Base-by-base conservation (phyloP, 2,888 invertebrate species). In the Amphipoea lucens region DNA sequence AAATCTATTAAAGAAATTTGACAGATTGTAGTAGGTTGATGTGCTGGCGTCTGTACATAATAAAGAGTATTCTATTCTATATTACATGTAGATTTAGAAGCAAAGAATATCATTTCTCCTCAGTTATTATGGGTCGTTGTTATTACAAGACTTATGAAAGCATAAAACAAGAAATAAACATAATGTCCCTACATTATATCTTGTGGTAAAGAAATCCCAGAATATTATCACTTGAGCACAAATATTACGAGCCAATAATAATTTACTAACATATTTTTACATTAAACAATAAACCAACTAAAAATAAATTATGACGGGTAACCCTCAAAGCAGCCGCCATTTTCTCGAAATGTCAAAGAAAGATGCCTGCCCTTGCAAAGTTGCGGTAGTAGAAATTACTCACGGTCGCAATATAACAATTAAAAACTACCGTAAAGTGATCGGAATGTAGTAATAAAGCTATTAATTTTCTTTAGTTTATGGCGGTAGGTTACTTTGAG, bases 391-490 rank as follows among this genome's bases (percentile, higher is more conserved):
- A 88, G 81, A 90, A 91, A 95, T 95, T 92, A 95, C 92, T 92
- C 92, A 92, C 89, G 92, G 93, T 92, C 92, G 92, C 93, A 94
- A 94, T 94, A 93, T 92, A 94, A 93, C 91, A 93, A 95, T 93
- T 92, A 93, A 88, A 92, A 91, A 95, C 96, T 96, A 95, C 96
- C 91, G 96, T 95, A 94, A 93, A 92, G 91, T 93, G 93, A 92
- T 92, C 89, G 88, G 90, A 90, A 93, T 92, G 89, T 75, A 89
- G 91, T 82, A 91, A 90, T 93, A 93, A 92, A 92, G 88, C 91
- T 90, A 93, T 29, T 29, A 29, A 29, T 93, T 92, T 93, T 91
- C 91, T 88, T 90, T 75, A 84, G 84, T 90, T 90, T 87, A 89
- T 86, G 85, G 88, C 90, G 89, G 90, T 87, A 83, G n/a, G n/a